Base-by-base conservation (phyloP, 1,140 invertebrate genomes). In the Lasaia peninsularis region DNA sequence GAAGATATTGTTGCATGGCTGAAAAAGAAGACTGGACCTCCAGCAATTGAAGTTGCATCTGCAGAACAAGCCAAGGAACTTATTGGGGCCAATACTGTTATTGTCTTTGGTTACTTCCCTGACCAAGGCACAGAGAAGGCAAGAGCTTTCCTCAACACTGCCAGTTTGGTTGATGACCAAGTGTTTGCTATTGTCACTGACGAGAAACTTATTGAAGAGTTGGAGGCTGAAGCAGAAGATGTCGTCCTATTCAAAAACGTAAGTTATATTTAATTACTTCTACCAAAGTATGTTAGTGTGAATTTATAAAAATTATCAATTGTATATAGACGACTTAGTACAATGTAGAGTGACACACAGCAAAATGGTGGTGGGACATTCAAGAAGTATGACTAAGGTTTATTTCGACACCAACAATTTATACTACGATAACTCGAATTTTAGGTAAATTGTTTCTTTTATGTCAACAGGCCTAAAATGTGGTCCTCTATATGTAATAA, bases 81-180 rank as follows among this genome's bases (percentile, higher is more conserved):
- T 74, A 93, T 96, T 56, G 95, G 96, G 18, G 92, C 91, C 9
- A 92, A 94, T 69, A 93, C 96, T 62, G 94, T 94, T 55, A 93
- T 98, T 78, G 90, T 99, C 74, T 90, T 99, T 84, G 98, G 98
- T 85, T 99, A 98, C 93, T 99, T 99, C 92, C 95, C 96, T 89
- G 95, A 98, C 83, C 87, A 91, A 50, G 91, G 93, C 34, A 93
- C 93, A 50, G 93, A 93, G 20, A 93, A 90, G 52, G 97, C 97
- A 28, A 97, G 98, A 88, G 90, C 92, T 49, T 99, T 96, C 91
- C 86, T 96, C 56, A 91, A 93, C 63, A 94, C 94, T 66, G 98
- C 97, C 56, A 91, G 91, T 65, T 81, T 89, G 9, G 90, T 96
- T 71, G 98, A 99, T 81, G 97, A 98, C 83, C 92, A 96, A 87